These are phyloP conservation scores for Mormyrus iriodes DNA, from an alignment of 2,113 vertebrate species.

Conservation along the genomic window DNA sequence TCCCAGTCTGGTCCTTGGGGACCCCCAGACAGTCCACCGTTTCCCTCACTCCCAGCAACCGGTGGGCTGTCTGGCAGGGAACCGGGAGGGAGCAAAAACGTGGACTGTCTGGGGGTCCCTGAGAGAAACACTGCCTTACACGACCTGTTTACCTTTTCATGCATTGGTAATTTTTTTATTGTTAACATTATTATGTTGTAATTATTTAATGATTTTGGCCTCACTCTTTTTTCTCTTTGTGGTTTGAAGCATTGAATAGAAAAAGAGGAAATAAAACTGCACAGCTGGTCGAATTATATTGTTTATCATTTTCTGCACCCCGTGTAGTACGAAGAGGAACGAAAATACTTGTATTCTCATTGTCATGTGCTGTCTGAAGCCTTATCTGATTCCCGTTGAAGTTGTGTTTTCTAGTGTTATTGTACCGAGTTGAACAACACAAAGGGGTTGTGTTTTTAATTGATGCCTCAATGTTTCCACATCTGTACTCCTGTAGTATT, in stretches of 20 bases:
- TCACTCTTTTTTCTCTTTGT: neutral
- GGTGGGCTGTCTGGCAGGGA: neutral
- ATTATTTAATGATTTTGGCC: neutral
- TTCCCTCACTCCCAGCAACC: neutral
- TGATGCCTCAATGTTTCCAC: neutral
- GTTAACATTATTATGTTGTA: neutral
- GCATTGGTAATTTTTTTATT: neutral
- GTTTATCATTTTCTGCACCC: slow-evolving; percentile 18
- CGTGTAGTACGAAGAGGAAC: slow-evolving; percentile 14
- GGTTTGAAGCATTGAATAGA: neutral
- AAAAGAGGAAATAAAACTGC: neutral
- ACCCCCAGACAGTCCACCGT: neutral
- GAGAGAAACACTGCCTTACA: neutral
- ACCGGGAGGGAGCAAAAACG: neutral
- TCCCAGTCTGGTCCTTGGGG: neutral
- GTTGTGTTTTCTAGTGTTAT: slow-evolving; percentile 11
- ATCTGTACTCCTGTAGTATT: slow-evolving; percentile 14
- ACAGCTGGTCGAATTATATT: slow-evolving; percentile 25
- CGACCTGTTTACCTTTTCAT: neutral
- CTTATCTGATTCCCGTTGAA: slow-evolving; percentile 22
- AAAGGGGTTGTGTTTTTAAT: neutral
- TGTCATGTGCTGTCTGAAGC: slow-evolving; percentile 22
- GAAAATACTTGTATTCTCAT: slow-evolving; percentile 2
- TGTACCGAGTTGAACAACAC: slow-evolving; percentile 3
- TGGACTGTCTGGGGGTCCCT: neutral